Base-by-base conservation (phyloP, 92 coral and sea anemone species). In the Porites lobata region DNA sequence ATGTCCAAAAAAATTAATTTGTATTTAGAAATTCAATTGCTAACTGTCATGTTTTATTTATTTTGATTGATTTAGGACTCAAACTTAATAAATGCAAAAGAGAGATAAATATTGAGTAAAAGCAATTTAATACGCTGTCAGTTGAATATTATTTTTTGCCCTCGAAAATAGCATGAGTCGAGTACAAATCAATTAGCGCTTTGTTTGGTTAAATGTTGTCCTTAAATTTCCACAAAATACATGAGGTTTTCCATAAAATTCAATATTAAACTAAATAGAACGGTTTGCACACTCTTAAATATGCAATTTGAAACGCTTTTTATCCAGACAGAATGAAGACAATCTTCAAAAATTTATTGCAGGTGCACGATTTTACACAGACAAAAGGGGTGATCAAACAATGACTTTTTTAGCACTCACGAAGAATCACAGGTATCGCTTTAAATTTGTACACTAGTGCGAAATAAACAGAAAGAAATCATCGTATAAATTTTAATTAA, bases 1-100 rank as follows among this genome's bases (percentile, higher is more conserved):
- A 62, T 62, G 64, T 61, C 87, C 54, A 51, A 8, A 11, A 84
- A 74, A 84, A 73, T 84, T 74, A 74, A 84, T 84, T 73, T 73
- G 80, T 61, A 50, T 74, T 84, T 84, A 73, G 52, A 2, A 9
- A 73, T 19, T 57, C 78, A 61, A 74, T 50, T 43, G 72, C 74
- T 24, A 11, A 20, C 80, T 8, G 24, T 52, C 67, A 61, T 29
- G 65, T 73, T 72, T 12, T 17, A 72, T 62, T 61, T 59, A 38
- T 65, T 63, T 73, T 72, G 61, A 84, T 83, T 59, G 62, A 71
- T 59, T 29, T 62, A 59, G 77, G 32, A 14, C 50, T 38, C 51
- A 61, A 43, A 65, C 78, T 78, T 70, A 72, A 70, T 70, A 29
- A 47, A 61, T 81, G 53, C 83, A 64, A 50, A 58, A 79, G 22